A percentile compares a stretch with the other conserved stretches of the same genome.
Evolutionary conservation across 2,888 invertebrate species (phyloP).

Genomic region (Allophyes oxyacanthae): DNA sequence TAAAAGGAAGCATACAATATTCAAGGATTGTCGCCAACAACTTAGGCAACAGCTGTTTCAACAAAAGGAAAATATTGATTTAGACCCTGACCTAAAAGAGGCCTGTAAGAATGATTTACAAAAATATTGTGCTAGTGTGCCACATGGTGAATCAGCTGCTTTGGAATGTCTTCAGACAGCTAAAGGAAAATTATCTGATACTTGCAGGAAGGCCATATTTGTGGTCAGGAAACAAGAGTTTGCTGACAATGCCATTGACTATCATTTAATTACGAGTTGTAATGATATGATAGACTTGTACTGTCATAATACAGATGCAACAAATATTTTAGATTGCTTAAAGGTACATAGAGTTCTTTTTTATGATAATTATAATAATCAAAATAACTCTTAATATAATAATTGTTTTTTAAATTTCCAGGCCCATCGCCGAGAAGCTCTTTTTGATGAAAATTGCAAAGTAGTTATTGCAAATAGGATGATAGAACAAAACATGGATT

Average conservation of each 20-base stretch:
- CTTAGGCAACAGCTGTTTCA: conserved; percentile 97
- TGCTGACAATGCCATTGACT: conserved; percentile 96
- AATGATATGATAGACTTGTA: conserved; percentile 95
- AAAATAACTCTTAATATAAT: background rate
- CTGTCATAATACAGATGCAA: conserved; percentile 92
- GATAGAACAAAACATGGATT: conserved; percentile 97
- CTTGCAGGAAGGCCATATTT: conserved; percentile 95
- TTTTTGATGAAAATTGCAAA: conserved; percentile 95
- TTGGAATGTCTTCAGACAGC: conserved; percentile 94
- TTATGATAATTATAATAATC: background rate
- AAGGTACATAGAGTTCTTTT: conserved; percentile 86
- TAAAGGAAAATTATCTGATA: conserved; percentile 90
- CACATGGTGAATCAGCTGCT: conserved; percentile 92
- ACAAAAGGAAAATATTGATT: conserved; percentile 95
- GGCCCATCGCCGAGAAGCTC: conserved; percentile 92
- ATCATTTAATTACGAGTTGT: conserved; percentile 94
- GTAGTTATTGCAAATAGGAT: conserved; percentile 95
- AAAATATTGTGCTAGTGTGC: conserved; percentile 91
- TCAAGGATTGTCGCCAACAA: conserved; percentile 97
- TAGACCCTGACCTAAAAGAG: conserved; percentile 95
- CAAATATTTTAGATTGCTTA: conserved; percentile 93
- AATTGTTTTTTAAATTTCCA: conserved; percentile 68
- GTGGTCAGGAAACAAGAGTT: conserved; percentile 95
- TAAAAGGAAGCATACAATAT: conserved; percentile 93
- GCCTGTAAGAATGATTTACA: conserved; percentile 95